Evolutionary conservation across 1,140 invertebrate genomes (phyloP).

Genomic region (Ruditapes philippinarum): DNA sequence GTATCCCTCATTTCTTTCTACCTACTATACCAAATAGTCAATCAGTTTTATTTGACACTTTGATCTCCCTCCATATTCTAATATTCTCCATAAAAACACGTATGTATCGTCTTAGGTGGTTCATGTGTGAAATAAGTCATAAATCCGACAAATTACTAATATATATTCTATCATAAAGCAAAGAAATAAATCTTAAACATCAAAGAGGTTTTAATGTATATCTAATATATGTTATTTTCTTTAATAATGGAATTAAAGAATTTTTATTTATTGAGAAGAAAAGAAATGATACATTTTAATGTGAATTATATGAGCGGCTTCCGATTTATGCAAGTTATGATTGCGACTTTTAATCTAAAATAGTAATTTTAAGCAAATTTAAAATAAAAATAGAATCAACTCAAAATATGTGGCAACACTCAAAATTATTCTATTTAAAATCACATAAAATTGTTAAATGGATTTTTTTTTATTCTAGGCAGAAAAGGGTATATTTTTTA

Average conservation of each 20-base stretch:
- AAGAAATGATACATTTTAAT: too few relatives aligned
- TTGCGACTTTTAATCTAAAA: too few relatives aligned
- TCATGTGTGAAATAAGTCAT: constrained; percentile 24
- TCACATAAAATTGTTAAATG: too few relatives aligned
- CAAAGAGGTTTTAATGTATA: constrained; percentile 49
- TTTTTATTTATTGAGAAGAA: not conserved
- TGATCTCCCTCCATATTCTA: constrained; percentile 5
- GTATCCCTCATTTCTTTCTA: not conserved
- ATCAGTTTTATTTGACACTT: constrained; percentile 29
- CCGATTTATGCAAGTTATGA: too few relatives aligned
- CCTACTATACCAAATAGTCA: constrained; percentile 15
- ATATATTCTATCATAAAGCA: constrained; percentile 1
- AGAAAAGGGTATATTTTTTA: too few relatives aligned
- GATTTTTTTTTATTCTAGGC: too few relatives aligned
- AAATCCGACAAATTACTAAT: constrained; percentile 42
- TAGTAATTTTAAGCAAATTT: too few relatives aligned
- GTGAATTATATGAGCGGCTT: too few relatives aligned
- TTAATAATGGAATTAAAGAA: constrained; percentile 10
- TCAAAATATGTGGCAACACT: too few relatives aligned
- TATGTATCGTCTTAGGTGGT: constrained; percentile 23
- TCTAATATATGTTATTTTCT: constrained; percentile 8
- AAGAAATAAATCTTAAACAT: constrained; percentile 19
- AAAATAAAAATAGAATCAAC: too few relatives aligned
- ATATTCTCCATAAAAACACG: not conserved
- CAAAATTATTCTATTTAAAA: too few relatives aligned